Conservation (phyloP, 2,113 vertebrate genomes). For the Rafetus swinhoei region DNA sequence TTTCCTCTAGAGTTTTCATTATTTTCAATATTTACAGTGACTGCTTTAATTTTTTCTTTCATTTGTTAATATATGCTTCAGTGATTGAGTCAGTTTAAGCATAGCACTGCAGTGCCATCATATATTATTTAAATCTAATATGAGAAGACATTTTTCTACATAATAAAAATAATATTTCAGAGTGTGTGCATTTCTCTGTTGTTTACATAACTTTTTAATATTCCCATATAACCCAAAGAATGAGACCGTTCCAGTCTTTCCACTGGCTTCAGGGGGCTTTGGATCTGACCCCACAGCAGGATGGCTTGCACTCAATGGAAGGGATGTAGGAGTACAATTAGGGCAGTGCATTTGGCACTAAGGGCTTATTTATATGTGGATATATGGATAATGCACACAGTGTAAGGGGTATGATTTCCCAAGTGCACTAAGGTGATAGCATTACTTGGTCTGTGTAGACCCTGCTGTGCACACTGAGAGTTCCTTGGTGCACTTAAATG, state of each 20-base stretch:
- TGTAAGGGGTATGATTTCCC: background rate
- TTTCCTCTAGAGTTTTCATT: slow-evolving; percentile 15
- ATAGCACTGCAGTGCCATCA: background rate
- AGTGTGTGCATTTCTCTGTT: background rate
- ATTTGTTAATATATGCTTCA: background rate
- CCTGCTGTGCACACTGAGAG: background rate
- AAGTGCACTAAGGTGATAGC: background rate
- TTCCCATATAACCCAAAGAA: background rate
- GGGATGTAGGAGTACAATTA: background rate
- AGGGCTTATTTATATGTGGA: background rate
- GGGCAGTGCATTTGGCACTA: background rate
- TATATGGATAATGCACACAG: background rate
- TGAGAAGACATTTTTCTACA: background rate
- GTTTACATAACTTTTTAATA: background rate
- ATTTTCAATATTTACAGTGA: slow-evolving; percentile 12
- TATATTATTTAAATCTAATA: background rate
- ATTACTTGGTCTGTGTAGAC: background rate
- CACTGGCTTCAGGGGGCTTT: background rate
- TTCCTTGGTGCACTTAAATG: background rate
- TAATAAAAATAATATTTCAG: background rate
- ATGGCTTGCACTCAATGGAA: background rate
- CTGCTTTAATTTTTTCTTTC: background rate
- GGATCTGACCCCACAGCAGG: background rate
- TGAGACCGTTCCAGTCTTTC: background rate
- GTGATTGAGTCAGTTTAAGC: background rate